Evolutionary conservation across 2,888 invertebrate species (phyloP), one percentile per base, ranked within the genome.

Genomic region (Drosophila acutilabella): DNA sequence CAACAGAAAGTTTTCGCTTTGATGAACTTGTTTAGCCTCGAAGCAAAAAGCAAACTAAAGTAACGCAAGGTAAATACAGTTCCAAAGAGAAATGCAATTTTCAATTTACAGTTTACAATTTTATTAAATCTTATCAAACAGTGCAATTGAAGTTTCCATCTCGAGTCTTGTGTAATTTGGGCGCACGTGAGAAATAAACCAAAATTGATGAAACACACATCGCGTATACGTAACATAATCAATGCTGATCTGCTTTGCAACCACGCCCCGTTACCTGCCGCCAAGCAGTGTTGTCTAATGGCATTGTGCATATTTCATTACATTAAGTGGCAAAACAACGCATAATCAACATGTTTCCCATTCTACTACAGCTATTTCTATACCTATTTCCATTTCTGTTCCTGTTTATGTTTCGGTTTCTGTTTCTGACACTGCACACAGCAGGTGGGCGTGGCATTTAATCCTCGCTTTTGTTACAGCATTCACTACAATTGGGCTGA

Each of bases 241-340:
- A 51, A 60, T 59, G 48, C 68, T 57, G 57, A 48, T 30, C 38
- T 71, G 60, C 26, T 60, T 52, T 71, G 38, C 30, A 38, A 26
- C 20, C 58, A 64, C 60, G 60, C 60, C 64, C 23, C 38, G 50
- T 53, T 56, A 18, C 14, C 40, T 10, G n/a, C 20, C 33, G 50
- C 26, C 56, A 41, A 41, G 53, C 41, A 41, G 62, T 52, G 59
- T 38, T 56, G 50, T 51, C 61, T 85, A 85, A 85, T 86, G 84
- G 87, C 74, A 79, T 87, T 81, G 77, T 86, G 84, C 87, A 85
- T 85, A 88, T 85, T 85, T 88, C 85, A 85, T 85, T 84, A 88
- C 71, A 85, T 85, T 86, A 88, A 85, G 87, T 85, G 89, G 77
- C 81, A 79, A 83, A 88, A 85, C 87, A 88, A 77, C 69, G 87